phyloP scores from a whole-genome alignment of 2,797 vertebrate genomes.

The Chelmon rostratus region DNA sequence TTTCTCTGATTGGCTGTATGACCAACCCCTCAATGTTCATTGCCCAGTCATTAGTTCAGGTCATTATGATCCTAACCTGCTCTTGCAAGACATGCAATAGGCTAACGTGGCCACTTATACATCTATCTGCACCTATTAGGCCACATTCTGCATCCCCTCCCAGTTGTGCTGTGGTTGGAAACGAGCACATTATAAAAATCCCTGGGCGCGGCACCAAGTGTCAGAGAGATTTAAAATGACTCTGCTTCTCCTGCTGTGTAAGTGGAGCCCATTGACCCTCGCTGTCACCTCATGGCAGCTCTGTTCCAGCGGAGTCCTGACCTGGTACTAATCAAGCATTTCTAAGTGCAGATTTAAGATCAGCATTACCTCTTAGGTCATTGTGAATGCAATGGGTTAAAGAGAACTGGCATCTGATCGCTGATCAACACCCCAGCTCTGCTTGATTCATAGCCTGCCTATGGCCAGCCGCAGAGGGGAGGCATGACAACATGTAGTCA shows the following conservation, averaged over 20 bases:
- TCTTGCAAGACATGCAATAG: slow-evolving; percentile 13
- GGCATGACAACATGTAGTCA: slow-evolving; percentile 44
- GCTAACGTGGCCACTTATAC: slow-evolving; percentile 25
- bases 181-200: slow-evolving; percentile 51
- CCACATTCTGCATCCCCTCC: slow-evolving; percentile 37
- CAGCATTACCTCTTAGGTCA: slow-evolving; percentile 68
- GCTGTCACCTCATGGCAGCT: slow-evolving; percentile 56
- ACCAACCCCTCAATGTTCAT: slow-evolving; percentile 21
- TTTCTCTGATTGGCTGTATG: slow-evolving; percentile 27
- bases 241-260: slow-evolving; percentile 64
- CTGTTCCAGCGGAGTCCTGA: slow-evolving; percentile 37
- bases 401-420: slow-evolving; percentile 57
- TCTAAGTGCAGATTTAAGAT: slow-evolving; percentile 57
- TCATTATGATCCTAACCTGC: slow-evolving; percentile 39
- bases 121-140: slow-evolving; percentile 57
- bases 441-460: slow-evolving; percentile 57
- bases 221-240: slow-evolving; percentile 73
- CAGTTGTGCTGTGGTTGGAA: slow-evolving; percentile 52
- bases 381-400: slow-evolving; percentile 35
- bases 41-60: slow-evolving; percentile 37
- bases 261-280: slow-evolving; percentile 65
- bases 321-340: slow-evolving; percentile 74
- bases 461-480: slow-evolving; percentile 31
- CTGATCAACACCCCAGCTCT: slow-evolving; percentile 52
- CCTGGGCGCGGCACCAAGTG: slow-evolving; percentile 68